Evolutionary conservation across 2,888 invertebrate genomes (phyloP).

Genomic region (Saturnia japonica): DNA sequence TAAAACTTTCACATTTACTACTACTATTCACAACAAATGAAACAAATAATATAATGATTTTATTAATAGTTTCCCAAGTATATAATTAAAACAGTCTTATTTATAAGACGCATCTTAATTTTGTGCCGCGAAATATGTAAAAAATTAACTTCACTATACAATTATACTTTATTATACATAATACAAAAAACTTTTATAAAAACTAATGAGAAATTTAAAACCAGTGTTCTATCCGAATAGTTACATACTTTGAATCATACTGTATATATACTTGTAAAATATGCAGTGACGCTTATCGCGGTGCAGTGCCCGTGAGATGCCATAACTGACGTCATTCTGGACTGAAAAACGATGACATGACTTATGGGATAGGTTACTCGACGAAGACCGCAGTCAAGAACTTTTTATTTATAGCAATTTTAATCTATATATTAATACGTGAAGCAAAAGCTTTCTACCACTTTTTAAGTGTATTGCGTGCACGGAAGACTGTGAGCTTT

Average conservation of each 20-base stretch:
- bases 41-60: too few relatives aligned
- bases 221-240: neutral
- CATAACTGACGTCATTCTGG: slow-evolving; percentile 29
- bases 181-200: neutral
- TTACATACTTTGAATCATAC: slow-evolving; percentile 8
- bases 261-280: slow-evolving; percentile 27
- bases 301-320: slow-evolving; percentile 26
- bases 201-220: too few relatives aligned
- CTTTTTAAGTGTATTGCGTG: too few relatives aligned
- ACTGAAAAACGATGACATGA: slow-evolving; percentile 1
- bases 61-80: too few relatives aligned
- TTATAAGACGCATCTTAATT: too few relatives aligned
- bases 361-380: neutral
- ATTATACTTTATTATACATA: neutral
- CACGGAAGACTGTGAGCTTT: too few relatives aligned
- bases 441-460: too few relatives aligned
- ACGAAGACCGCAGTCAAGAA: neutral
- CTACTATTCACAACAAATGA: too few relatives aligned
- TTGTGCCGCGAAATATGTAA: too few relatives aligned
- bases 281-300: slow-evolving; percentile 35
- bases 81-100: too few relatives aligned
- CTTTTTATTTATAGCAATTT: neutral
- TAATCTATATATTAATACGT: neutral
- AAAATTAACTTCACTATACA: too few relatives aligned
- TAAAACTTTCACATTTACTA: too few relatives aligned